Evolutionary conservation across 92 coral and sea anemone genomes (phyloP).

Genomic region (Virgularia gustaviana): DNA sequence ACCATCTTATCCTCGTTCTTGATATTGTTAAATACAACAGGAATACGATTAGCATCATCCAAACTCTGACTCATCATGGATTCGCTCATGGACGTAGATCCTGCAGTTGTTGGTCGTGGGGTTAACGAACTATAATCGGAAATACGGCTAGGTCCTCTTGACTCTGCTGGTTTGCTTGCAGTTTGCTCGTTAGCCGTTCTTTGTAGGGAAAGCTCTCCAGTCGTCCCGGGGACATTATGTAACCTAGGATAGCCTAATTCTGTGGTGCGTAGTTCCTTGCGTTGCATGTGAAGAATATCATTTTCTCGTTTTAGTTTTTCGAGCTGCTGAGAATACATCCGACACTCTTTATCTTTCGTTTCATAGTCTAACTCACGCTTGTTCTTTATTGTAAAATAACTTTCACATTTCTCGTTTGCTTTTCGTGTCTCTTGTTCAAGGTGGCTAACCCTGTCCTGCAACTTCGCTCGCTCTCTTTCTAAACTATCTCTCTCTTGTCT

Average conservation of each 20-base stretch:
- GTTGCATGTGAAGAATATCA: conserved; percentile 63
- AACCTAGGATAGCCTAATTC: conserved; percentile 51
- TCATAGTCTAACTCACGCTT: conserved; percentile 63
- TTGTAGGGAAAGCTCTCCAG: not conserved
- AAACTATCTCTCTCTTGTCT: conserved; percentile 66
- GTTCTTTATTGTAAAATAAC: conserved; percentile 56
- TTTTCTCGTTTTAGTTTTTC: conserved; percentile 57
- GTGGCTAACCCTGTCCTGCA: conserved; percentile 46
- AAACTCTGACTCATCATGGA: not conserved
- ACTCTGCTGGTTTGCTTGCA: no score
- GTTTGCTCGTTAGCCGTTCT: not conserved
- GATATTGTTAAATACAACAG: conserved; percentile 26
- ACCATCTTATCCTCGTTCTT: conserved; percentile 20
- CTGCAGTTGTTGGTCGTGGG: not conserved
- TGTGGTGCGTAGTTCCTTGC: conserved; percentile 65
- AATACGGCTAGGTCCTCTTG: no score
- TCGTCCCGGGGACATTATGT: not conserved
- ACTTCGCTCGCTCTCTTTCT: conserved; percentile 51
- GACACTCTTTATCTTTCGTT: conserved; percentile 53
- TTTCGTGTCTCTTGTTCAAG: conserved; percentile 58
- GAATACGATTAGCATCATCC: conserved; percentile 16
- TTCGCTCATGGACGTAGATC: conserved; percentile 10
- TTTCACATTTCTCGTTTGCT: conserved; percentile 61
- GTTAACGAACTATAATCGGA: no score
- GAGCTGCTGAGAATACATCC: conserved; percentile 5